phyloP scores from a whole-genome alignment of 1,140 invertebrate species.

The Tetragonula clypearis region DNA sequence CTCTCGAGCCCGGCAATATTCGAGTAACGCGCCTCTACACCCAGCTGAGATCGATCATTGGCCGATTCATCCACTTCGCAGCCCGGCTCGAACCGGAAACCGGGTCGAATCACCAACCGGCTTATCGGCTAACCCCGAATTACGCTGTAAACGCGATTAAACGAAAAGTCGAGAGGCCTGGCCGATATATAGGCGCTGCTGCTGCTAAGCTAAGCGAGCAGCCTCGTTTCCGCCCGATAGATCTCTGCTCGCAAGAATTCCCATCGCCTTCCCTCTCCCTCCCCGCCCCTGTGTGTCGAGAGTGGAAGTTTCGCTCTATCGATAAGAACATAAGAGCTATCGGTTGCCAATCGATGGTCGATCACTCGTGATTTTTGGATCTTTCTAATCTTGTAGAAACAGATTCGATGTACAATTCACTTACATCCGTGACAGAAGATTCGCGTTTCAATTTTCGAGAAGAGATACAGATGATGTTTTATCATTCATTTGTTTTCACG shows the following conservation, averaged over 20 bases:
- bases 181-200: neutral
- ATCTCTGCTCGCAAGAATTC: neutral
- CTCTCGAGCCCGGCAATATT: constrained; percentile 56
- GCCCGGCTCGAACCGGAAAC: constrained; percentile 13
- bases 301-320: neutral
- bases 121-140: constrained; percentile 24
- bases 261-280: no score
- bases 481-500: no score
- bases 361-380: no score
- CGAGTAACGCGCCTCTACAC: constrained; percentile 60
- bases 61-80: constrained; percentile 32
- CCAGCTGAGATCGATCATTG: constrained; percentile 64
- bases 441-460: no score
- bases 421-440: no score
- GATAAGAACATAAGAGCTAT: neutral
- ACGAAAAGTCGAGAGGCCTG: constrained; percentile 28
- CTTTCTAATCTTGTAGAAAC: no score
- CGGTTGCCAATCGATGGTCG: neutral
- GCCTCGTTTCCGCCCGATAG: neutral
- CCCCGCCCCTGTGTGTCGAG: no score
- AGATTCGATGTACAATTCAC: no score
- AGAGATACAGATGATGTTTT: no score
- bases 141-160: constrained; percentile 42
- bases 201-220: neutral
- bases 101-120: constrained; percentile 19